A percentile compares a stretch with the other conserved stretches of the same genome.
Conservation (phyloP, 2,888 invertebrate genomes). For the Troilus luridus region DNA sequence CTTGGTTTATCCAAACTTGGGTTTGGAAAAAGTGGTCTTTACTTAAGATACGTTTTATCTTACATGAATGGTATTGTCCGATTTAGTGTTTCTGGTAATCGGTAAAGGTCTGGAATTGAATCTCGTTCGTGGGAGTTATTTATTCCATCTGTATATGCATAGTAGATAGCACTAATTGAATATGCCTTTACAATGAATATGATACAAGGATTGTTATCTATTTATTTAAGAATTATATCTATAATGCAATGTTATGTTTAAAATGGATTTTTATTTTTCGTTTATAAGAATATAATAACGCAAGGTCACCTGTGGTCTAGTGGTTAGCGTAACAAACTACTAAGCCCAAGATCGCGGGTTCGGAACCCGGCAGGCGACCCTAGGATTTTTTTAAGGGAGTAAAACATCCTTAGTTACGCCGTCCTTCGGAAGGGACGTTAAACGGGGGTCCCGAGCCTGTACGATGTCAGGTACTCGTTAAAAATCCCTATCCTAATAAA, state of each 20-base stretch:
- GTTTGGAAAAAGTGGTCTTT: background rate
- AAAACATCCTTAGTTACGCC: no score
- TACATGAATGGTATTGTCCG: background rate
- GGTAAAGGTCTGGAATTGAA: background rate
- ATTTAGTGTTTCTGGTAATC: background rate
- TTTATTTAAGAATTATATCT: background rate
- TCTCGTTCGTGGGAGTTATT: background rate
- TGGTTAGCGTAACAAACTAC: no score
- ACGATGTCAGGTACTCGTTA: no score
- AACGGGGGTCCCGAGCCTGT: no score
- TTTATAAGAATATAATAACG: no score
- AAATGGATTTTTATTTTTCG: no score
- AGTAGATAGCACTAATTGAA: background rate
- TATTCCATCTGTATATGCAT: background rate
- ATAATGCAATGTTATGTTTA: background rate
- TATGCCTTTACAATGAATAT: background rate
- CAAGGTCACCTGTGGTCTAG: no score
- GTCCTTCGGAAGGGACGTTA: no score
- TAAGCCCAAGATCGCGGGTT: no score
- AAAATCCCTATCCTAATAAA: no score
- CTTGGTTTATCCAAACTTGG: background rate
- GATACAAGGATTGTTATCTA: background rate
- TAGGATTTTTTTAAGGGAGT: no score
- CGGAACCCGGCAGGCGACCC: no score
- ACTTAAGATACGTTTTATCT: background rate